A percentile compares a stretch with the other conserved stretches of the same genome.
Evolutionary conservation across 2,113 vertebrate species (phyloP).

Genomic region (Nothoprocta pentlandii): DNA sequence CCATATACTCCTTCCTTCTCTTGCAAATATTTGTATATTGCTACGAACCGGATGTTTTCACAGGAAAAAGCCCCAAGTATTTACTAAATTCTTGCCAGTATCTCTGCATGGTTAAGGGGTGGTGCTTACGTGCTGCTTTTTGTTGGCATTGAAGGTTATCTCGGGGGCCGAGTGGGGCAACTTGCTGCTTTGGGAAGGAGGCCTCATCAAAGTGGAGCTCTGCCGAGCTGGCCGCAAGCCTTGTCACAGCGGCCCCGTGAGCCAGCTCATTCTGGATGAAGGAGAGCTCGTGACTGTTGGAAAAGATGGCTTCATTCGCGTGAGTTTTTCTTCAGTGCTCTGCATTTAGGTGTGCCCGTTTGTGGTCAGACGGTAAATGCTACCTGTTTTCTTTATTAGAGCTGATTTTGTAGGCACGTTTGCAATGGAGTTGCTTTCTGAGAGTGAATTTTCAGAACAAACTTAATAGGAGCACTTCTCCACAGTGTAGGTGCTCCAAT

Average conservation of each 20-base stretch:
- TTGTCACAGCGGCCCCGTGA: slow-evolving; percentile 87
- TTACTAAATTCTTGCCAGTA: not conserved
- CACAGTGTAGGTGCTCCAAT: not conserved
- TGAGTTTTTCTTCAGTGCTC: slow-evolving; percentile 68
- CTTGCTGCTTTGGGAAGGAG: slow-evolving; percentile 92
- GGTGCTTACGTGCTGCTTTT: not conserved
- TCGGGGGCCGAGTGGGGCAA: slow-evolving; percentile 96
- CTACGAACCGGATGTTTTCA: not conserved
- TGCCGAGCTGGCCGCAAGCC: slow-evolving; percentile 74
- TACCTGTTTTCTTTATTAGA: fast-evolving
- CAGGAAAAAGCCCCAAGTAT: not conserved
- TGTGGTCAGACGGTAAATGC: not conserved
- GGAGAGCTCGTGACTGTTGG: slow-evolving; percentile 90
- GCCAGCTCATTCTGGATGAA: slow-evolving; percentile 89
- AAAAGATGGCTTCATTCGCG: slow-evolving; percentile 88
- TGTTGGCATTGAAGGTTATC: slow-evolving; percentile 82
- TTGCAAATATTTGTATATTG: not conserved
- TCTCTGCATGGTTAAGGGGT: not conserved
- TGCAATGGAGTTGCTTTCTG: not conserved
- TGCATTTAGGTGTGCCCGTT: not conserved
- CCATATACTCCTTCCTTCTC: not conserved
- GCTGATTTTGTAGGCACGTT: not conserved
- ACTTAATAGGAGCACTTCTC: not conserved
- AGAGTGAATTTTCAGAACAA: not conserved
- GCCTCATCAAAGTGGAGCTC: slow-evolving; percentile 91